Percentiles rank a stretch among this genome's conserved stretches.
Conservation (phyloP, 2,797 vertebrate genomes). For the Gallinago solitaria region DNA sequence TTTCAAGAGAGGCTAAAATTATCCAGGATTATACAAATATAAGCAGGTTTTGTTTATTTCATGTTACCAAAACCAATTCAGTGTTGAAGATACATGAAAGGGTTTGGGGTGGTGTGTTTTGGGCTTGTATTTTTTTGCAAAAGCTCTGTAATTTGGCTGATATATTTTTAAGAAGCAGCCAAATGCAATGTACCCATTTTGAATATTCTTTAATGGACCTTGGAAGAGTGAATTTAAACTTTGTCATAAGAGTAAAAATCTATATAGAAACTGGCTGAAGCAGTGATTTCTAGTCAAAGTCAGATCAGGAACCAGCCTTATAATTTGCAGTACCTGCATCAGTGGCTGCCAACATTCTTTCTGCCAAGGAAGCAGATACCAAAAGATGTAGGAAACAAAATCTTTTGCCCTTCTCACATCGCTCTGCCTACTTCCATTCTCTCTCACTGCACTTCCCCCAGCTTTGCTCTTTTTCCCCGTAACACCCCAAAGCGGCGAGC, state of each 20-base stretch:
- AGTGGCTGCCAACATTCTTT: background rate
- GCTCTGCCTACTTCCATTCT: background rate
- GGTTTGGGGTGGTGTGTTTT: background rate
- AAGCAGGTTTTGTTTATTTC: background rate
- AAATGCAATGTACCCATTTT: background rate
- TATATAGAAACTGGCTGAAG: background rate
- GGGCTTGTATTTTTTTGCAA: background rate
- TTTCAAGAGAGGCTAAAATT: slow-evolving; percentile 51
- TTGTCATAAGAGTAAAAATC: background rate
- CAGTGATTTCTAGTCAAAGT: background rate
- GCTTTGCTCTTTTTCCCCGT: background rate
- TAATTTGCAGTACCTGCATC: background rate
- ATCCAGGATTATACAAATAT: slow-evolving; percentile 53
- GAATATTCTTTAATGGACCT: background rate
- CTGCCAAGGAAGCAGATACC: background rate
- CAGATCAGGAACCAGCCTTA: background rate
- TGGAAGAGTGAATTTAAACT: background rate
- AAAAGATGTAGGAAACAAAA: background rate
- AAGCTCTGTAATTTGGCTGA: background rate
- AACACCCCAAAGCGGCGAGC: background rate
- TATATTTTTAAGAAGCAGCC: background rate
- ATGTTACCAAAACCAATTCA: background rate
- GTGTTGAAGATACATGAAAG: background rate
- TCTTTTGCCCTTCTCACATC: background rate
- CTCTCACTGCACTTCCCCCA: background rate